Percentiles rank a stretch among this genome's conserved stretches.
phyloP scores from a whole-genome alignment of 2,888 invertebrate genomes.

The Eumacrocentrus americanus region DNA sequence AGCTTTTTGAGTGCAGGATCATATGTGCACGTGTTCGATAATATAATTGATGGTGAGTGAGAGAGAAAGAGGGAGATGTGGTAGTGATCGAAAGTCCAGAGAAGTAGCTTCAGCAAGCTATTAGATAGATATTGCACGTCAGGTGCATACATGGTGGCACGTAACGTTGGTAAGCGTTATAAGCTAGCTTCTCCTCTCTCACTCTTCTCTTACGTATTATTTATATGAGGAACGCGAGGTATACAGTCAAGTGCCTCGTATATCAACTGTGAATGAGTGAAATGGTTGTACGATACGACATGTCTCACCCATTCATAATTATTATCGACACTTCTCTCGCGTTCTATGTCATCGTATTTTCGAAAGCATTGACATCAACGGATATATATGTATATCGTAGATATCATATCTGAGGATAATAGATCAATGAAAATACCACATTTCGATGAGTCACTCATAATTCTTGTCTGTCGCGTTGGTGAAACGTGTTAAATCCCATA shows the following conservation, averaged over 20 bases:
- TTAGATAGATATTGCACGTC: slow-evolving; percentile 29
- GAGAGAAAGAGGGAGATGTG: neutral
- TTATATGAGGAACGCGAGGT: slow-evolving; percentile 34
- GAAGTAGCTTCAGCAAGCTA: slow-evolving; percentile 16
- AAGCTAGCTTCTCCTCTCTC: slow-evolving; percentile 16
- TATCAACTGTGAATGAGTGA: slow-evolving; percentile 21
- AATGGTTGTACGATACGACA: slow-evolving; percentile 16
- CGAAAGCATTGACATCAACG: neutral
- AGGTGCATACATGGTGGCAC: slow-evolving; percentile 29
- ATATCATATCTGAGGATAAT: neutral
- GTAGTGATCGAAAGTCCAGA: neutral
- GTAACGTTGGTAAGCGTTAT: slow-evolving; percentile 24
- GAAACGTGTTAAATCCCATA: neutral
- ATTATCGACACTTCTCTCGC: slow-evolving; percentile 20
- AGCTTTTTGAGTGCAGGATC: neutral
- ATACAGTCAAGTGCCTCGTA: slow-evolving; percentile 24
- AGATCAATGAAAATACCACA: neutral
- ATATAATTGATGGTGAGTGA: neutral
- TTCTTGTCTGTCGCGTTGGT: neutral
- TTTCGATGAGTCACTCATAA: neutral
- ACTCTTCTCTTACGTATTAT: slow-evolving; percentile 18
- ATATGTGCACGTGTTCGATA: neutral
- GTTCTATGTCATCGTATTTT: neutral
- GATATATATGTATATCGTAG: neutral
- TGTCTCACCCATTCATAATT: slow-evolving; percentile 31